Conservation (phyloP, 2,113 vertebrate species). For the Petrocephalus zakoni region DNA sequence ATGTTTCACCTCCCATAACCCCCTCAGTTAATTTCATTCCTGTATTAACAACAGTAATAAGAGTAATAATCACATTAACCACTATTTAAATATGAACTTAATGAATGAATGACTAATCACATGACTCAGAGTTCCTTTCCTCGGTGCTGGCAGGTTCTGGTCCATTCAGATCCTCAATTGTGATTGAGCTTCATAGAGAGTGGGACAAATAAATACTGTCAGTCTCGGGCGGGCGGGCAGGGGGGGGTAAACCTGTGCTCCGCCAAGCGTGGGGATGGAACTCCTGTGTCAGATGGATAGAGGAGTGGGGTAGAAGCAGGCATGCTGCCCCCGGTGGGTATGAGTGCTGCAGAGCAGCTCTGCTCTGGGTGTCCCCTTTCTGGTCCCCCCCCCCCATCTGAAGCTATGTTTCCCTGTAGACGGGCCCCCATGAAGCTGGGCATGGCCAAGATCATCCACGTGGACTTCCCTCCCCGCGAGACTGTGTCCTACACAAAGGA, state of each 20-base stretch:
- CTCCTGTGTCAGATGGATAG: not conserved
- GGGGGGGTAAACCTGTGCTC: not conserved
- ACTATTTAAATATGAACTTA: not conserved
- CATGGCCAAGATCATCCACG: slow-evolving; percentile 93
- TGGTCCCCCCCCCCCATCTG: slow-evolving; percentile 32
- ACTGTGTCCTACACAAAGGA: slow-evolving; percentile 92
- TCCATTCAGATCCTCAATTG: not conserved
- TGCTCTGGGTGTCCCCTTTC: not conserved
- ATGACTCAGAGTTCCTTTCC: not conserved
- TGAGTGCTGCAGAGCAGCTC: not conserved
- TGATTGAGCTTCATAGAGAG: not conserved
- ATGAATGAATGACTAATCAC: not conserved
- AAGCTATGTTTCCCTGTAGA: slow-evolving; percentile 61
- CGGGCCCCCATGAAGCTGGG: slow-evolving; percentile 84
- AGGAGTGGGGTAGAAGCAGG: not conserved
- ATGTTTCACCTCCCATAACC: not conserved
- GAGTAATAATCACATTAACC: not conserved
- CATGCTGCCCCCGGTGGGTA: not conserved
- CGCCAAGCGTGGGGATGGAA: not conserved
- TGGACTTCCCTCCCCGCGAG: slow-evolving; percentile 92
- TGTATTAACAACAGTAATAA: not conserved
- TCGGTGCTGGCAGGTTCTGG: not conserved
- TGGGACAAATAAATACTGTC: not conserved
- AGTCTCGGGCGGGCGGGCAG: not conserved
- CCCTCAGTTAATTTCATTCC: not conserved